These are phyloP conservation scores for Halichoerus grypus DNA, from an alignment of 2,113 vertebrate genomes.

Conservation along the genomic window DNA sequence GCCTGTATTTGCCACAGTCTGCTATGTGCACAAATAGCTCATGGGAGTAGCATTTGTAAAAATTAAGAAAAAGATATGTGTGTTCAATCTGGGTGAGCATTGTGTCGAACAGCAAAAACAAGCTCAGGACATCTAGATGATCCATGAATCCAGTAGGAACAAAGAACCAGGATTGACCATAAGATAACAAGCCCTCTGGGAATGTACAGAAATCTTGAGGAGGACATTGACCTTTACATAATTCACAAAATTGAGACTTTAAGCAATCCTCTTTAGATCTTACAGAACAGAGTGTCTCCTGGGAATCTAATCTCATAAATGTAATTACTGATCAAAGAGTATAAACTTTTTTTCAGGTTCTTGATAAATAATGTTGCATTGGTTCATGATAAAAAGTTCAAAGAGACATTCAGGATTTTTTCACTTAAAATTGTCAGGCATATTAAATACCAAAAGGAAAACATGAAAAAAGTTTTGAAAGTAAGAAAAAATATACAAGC, in stretches of 20 bases:
- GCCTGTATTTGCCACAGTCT: not conserved
- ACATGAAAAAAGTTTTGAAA: not conserved
- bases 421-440: not conserved
- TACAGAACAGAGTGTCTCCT: not conserved
- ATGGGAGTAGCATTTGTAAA: not conserved
- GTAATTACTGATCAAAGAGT: not conserved
- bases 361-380: constrained; percentile 42
- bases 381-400: constrained; percentile 15
- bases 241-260: not conserved
- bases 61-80: constrained; percentile 3
- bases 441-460: constrained; percentile 41
- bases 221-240: not conserved
- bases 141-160: not conserved
- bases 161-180: not conserved
- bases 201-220: not conserved
- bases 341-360: not conserved
- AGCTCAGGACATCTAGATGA: not conserved
- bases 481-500: constrained; percentile 21
- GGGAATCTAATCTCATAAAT: not conserved
- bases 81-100: not conserved
- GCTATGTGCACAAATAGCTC: not conserved
- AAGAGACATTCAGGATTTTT: not conserved
- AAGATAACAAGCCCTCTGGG: not conserved
- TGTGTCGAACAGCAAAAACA: not conserved
- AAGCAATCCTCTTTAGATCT: constrained; percentile 20